Conservation (phyloP, 2,797 vertebrate genomes). For the Aplochiton taeniatus region DNA sequence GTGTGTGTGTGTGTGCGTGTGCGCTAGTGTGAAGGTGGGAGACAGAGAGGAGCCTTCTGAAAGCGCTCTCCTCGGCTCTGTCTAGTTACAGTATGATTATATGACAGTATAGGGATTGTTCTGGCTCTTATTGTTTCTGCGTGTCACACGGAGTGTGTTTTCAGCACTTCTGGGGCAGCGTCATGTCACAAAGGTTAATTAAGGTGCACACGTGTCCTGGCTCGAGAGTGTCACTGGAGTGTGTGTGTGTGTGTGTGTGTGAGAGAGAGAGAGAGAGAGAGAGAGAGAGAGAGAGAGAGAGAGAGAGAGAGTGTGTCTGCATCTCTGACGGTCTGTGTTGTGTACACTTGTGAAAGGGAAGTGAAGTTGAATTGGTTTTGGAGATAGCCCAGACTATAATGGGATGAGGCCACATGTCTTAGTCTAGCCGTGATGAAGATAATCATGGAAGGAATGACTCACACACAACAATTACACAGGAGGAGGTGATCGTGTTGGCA, state of each 20-base stretch:
- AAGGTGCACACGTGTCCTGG: neutral
- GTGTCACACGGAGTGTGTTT: constrained; percentile 12
- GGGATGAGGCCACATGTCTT: no score
- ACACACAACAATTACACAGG: no score
- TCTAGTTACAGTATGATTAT: constrained; percentile 40
- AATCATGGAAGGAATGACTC: no score
- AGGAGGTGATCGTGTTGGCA: no score
- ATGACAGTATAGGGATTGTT: constrained; percentile 30
- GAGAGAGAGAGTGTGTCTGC: neutral
- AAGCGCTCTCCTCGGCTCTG: constrained; percentile 25
- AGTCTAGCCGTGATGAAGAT: no score
- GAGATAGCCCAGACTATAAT: no score
- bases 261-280: neutral
- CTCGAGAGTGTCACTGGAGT: constrained; percentile 1
- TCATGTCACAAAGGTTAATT: constrained; percentile 4
- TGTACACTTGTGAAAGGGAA: no score
- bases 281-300: neutral
- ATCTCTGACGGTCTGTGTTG: neutral
- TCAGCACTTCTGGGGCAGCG: neutral
- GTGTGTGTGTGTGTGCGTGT: constrained; percentile 1
- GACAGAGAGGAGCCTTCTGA: neutral
- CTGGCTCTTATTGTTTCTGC: constrained; percentile 27
- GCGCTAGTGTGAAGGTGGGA: neutral
- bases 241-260: constrained; percentile 7
- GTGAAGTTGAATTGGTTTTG: no score